Percentiles rank a stretch among this genome's conserved stretches.
These are phyloP conservation scores for Glyphotaelius pellucidus DNA, from an alignment of 2,888 invertebrate species.

Conservation along the genomic window DNA sequence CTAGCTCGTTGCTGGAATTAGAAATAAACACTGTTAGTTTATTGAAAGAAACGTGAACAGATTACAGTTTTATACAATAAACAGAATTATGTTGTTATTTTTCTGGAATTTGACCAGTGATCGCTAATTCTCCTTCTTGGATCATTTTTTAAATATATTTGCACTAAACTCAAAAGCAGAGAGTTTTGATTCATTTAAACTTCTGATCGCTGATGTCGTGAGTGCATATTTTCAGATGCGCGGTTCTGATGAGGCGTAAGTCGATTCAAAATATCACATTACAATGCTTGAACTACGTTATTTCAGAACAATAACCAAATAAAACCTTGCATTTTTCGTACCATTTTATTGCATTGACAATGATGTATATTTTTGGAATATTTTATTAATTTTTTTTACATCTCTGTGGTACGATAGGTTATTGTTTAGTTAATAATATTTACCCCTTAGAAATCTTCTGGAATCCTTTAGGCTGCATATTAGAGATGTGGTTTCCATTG, in stretches of 20 bases:
- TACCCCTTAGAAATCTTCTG: slow-evolving; percentile 77
- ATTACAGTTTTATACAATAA: not conserved
- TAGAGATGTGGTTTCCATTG: slow-evolving; percentile 80
- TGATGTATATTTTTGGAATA: too few relatives aligned
- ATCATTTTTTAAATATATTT: not conserved
- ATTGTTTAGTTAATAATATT: slow-evolving; percentile 67
- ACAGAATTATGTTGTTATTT: not conserved
- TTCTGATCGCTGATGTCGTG: not conserved
- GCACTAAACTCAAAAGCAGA: not conserved
- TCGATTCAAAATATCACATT: too few relatives aligned
- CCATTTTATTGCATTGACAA: too few relatives aligned
- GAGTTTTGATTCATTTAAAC: not conserved
- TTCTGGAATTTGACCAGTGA: not conserved
- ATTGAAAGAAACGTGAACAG: not conserved
- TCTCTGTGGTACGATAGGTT: not conserved
- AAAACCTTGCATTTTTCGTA: too few relatives aligned
- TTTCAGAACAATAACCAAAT: too few relatives aligned
- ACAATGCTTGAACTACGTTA: too few relatives aligned
- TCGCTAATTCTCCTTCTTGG: not conserved
- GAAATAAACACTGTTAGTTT: slow-evolving; percentile 58
- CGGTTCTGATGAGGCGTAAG: too few relatives aligned
- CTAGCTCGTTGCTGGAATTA: slow-evolving; percentile 79
- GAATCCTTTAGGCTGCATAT: slow-evolving; percentile 81
- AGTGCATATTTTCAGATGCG: too few relatives aligned
- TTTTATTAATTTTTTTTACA: not conserved